A percentile compares a stretch with the other conserved stretches of the same genome.
Conservation (phyloP, 2,888 invertebrate genomes). For the Patella pellucida region DNA sequence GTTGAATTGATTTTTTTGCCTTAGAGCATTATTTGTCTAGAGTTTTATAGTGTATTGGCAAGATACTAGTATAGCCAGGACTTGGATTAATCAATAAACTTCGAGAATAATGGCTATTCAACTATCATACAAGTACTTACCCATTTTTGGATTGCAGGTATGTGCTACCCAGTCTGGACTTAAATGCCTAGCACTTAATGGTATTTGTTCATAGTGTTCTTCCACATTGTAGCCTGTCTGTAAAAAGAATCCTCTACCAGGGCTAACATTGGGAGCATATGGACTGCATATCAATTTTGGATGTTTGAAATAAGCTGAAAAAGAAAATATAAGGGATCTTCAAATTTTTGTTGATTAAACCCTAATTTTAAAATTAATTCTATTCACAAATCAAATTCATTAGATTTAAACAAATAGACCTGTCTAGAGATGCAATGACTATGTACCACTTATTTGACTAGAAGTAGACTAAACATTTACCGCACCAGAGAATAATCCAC, state of each 20-base stretch:
- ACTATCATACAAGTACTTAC: constrained; percentile 41
- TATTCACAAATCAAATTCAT: too few species aligned
- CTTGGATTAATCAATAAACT: not conserved
- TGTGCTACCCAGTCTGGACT: constrained; percentile 53
- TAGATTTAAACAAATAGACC: too few species aligned
- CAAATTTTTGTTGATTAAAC: too few species aligned
- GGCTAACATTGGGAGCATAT: constrained; percentile 43
- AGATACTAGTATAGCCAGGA: not conserved
- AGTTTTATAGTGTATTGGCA: not conserved
- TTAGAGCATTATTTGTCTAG: not conserved
- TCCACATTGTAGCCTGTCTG: constrained; percentile 58
- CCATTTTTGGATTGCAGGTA: constrained; percentile 57
- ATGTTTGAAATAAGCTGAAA: constrained; percentile 64
- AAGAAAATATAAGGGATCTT: not conserved
- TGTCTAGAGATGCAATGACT: too few species aligned
- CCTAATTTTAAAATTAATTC: too few species aligned
- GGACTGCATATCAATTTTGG: constrained; percentile 61
- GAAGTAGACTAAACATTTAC: too few species aligned
- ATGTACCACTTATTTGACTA: too few species aligned
- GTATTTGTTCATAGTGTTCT: constrained; percentile 49
- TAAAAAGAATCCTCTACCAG: constrained; percentile 59
- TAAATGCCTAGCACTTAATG: constrained; percentile 50
- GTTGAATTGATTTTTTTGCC: not conserved
- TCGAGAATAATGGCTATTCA: not conserved
- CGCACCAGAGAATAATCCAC: too few species aligned